Conservation (phyloP, 2,797 vertebrate genomes). For the Cossypha niveicapilla region DNA sequence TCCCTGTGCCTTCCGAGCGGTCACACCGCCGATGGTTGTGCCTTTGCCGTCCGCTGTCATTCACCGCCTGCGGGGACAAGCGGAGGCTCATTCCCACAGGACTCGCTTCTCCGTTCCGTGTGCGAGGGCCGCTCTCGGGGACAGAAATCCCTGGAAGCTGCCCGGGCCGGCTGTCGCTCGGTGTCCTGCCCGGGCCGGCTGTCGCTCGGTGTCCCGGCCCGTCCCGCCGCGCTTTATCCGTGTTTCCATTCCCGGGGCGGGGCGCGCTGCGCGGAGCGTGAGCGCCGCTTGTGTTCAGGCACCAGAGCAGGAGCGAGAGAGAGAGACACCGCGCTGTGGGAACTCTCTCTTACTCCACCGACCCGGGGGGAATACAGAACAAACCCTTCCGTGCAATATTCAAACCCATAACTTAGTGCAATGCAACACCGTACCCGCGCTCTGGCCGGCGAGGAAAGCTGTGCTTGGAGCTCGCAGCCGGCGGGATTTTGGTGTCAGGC, state of each 20-base stretch:
- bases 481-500: rapidly evolving
- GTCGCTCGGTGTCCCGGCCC: background rate
- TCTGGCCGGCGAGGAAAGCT: background rate
- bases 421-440: rapidly evolving
- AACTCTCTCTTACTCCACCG: too few species aligned
- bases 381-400: too few species aligned
- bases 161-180: too few species aligned
- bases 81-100: background rate
- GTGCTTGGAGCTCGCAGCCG: background rate
- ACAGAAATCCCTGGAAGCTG: background rate
- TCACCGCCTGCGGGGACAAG: background rate
- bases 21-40: background rate
- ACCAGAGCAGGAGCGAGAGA: rapidly evolving
- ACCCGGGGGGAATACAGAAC: too few species aligned
- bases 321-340: too few species aligned
- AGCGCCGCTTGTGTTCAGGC: rapidly evolving
- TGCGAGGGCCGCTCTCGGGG: background rate
- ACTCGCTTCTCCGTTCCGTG: background rate
- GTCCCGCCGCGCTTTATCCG: rapidly evolving
- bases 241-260: background rate
- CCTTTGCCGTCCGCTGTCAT: background rate
- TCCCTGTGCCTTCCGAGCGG: background rate
- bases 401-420: too few species aligned
- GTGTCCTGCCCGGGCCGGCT: background rate
- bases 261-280: background rate